Conservation (phyloP, 2,797 vertebrate genomes). For the Dendrocincla tyrannina region DNA sequence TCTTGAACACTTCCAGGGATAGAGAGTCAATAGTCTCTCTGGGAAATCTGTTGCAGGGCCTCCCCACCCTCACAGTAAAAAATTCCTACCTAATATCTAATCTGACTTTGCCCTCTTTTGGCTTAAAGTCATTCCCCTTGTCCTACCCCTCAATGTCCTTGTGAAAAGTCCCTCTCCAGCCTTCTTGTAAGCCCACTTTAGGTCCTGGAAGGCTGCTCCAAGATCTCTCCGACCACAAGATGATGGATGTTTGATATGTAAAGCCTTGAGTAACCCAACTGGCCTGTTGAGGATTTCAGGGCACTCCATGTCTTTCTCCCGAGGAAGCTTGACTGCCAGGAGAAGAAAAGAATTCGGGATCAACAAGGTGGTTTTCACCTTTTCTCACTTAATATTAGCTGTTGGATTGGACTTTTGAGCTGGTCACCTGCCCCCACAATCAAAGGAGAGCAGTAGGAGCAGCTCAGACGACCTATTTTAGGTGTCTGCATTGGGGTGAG, state of each 20-base stretch:
- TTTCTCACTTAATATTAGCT: neutral
- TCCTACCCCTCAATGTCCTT: neutral
- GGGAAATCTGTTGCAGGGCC: neutral
- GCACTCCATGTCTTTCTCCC: neutral
- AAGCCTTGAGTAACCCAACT: neutral
- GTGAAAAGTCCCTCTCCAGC: neutral
- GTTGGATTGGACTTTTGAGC: neutral
- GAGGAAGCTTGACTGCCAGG: neutral
- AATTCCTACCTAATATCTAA: neutral
- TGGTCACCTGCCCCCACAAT: neutral
- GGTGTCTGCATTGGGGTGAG: neutral
- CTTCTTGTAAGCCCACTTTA: neutral
- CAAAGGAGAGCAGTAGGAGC: neutral
- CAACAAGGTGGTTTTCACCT: neutral
- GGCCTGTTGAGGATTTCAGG: neutral
- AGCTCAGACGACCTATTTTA: neutral
- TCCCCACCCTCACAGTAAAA: neutral
- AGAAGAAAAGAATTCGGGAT: neutral
- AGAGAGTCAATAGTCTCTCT: no score
- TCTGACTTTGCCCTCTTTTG: neutral
- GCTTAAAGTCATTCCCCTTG: neutral
- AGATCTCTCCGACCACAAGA: fast-evolving
- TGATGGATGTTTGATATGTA: neutral
- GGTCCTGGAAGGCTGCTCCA: neutral
- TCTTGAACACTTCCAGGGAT: neutral